These are phyloP conservation scores for Leptopilina drosophilae DNA, from an alignment of 2,888 invertebrate species.

Conservation along the genomic window DNA sequence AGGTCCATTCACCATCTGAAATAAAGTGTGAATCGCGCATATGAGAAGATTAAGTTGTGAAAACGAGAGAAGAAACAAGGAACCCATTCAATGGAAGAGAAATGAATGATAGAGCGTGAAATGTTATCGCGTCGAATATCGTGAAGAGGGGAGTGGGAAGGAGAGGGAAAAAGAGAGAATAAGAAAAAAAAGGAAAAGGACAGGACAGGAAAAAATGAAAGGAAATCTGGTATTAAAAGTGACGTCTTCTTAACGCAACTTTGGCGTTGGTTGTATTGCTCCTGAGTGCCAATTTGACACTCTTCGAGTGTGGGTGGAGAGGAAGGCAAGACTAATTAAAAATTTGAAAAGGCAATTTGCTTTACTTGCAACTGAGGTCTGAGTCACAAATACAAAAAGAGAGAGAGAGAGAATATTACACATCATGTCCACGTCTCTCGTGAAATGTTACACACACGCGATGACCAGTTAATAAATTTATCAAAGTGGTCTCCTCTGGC, in stretches of 20 bases:
- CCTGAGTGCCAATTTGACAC: slow-evolving; percentile 23
- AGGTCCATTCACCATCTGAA: not conserved
- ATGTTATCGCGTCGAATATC: not conserved
- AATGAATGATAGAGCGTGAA: slow-evolving; percentile 36
- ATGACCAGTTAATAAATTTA: slow-evolving; percentile 38
- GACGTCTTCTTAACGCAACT: slow-evolving; percentile 17
- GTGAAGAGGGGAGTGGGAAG: not conserved
- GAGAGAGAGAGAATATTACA: not conserved
- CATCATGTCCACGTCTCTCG: slow-evolving; percentile 30
- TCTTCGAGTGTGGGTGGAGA: slow-evolving; percentile 1
- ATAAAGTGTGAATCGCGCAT: slow-evolving; percentile 4
- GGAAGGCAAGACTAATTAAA: slow-evolving; percentile 26
- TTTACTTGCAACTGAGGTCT: not conserved
- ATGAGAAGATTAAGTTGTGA: slow-evolving; percentile 35
- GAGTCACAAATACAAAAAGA: not conserved
- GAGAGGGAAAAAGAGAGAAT: no score
- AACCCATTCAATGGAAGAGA: slow-evolving; percentile 12
- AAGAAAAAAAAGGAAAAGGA: not conserved
- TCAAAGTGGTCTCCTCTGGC: slow-evolving; percentile 22
- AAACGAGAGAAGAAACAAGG: slow-evolving; percentile 17
- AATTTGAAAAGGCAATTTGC: slow-evolving; percentile 30
- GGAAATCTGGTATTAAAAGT: slow-evolving; percentile 32
- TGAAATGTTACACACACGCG: slow-evolving; percentile 18
- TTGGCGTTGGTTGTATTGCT: slow-evolving; percentile 3
- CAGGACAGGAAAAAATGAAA: not conserved